Conservation (phyloP, 1,140 invertebrate genomes). For the Drosophila fuyamai region DNA sequence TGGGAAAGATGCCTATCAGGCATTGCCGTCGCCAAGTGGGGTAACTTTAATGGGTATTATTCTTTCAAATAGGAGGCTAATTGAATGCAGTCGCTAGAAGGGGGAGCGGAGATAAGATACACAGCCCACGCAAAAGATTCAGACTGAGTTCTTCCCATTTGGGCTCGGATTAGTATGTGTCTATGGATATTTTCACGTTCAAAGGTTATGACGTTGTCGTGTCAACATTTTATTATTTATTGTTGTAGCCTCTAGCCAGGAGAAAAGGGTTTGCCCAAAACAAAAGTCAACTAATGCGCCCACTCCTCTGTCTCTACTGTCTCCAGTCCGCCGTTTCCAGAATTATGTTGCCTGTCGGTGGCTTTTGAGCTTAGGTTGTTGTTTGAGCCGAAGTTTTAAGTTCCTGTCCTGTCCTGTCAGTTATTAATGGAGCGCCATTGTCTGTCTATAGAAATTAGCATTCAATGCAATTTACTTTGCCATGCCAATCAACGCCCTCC, state of each 20-base stretch:
- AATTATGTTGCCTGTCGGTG: slow-evolving; percentile 40
- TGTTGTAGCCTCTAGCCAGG: slow-evolving; percentile 53
- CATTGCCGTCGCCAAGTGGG: slow-evolving; percentile 41
- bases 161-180: background rate
- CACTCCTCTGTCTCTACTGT: slow-evolving; percentile 58
- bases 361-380: slow-evolving; percentile 44
- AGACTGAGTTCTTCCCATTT: slow-evolving; percentile 11
- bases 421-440: slow-evolving; percentile 80
- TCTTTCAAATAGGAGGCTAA: slow-evolving; percentile 43
- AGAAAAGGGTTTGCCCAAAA: slow-evolving; percentile 79
- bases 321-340: slow-evolving; percentile 8
- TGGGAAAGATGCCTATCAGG: slow-evolving; percentile 50
- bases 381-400: slow-evolving; percentile 44
- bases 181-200: slow-evolving; percentile 73
- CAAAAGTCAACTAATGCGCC: slow-evolving; percentile 78
- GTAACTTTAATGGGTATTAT: slow-evolving; percentile 15
- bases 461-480: slow-evolving; percentile 72
- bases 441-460: slow-evolving; percentile 71
- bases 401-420: slow-evolving; percentile 60
- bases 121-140: slow-evolving; percentile 44
- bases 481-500: slow-evolving; percentile 76
- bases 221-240: slow-evolving; percentile 85
- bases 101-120: slow-evolving; percentile 2
- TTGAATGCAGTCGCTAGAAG: slow-evolving; percentile 62
- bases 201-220: slow-evolving; percentile 85